A percentile compares a stretch with the other conserved stretches of the same genome.
Evolutionary conservation across 2,888 invertebrate genomes (phyloP).

Genomic region (Zeuzera pyrina): DNA sequence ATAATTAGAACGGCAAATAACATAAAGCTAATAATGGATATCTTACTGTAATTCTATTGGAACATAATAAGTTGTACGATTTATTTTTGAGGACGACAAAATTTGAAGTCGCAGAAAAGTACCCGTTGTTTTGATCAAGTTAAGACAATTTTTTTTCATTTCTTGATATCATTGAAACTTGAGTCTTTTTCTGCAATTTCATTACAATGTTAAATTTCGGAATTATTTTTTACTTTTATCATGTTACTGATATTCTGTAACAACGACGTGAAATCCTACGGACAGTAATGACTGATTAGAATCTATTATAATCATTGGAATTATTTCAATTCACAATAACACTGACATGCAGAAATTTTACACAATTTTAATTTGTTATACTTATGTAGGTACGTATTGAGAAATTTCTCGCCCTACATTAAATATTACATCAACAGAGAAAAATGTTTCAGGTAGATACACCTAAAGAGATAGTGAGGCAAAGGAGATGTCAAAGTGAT

Average conservation of each 20-base stretch:
- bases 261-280: too few species aligned
- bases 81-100: too few species aligned
- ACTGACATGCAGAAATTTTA: not conserved
- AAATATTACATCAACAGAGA: not conserved
- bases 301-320: not conserved
- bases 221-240: too few species aligned
- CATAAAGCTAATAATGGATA: constrained; percentile 12
- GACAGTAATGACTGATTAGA: not conserved
- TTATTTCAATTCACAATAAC: not conserved
- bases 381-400: constrained; percentile 14
- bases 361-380: constrained; percentile 3
- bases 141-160: too few species aligned
- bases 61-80: constrained; percentile 18
- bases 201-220: too few species aligned
- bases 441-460: not conserved
- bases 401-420: constrained; percentile 8
- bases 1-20: constrained; percentile 16
- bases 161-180: too few species aligned
- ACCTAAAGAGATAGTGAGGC: not conserved
- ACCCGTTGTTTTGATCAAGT: too few species aligned
- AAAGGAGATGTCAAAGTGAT: constrained; percentile 1
- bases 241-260: too few species aligned
- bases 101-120: too few species aligned
- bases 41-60: constrained; percentile 24
- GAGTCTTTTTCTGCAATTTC: too few species aligned